Evolutionary conservation across 2,888 invertebrate species (phyloP).

Genomic region (Orchesella flavescens): DNA sequence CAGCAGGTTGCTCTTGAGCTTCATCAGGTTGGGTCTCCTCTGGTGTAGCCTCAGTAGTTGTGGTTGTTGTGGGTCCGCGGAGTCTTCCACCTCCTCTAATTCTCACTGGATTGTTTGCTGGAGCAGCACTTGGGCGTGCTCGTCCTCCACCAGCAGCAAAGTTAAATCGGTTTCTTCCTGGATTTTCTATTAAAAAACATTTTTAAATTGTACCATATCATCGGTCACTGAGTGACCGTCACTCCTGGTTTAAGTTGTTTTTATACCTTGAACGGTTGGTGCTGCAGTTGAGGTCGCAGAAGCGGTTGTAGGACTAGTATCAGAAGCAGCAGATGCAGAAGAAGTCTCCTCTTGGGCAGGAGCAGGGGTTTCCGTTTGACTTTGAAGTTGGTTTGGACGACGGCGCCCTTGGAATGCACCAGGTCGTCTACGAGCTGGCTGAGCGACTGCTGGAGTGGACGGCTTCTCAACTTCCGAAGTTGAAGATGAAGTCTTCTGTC

Average conservation of each 20-base stretch:
- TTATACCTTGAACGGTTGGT: slow-evolving; percentile 41
- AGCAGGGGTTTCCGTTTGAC: slow-evolving; percentile 34
- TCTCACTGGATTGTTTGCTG: slow-evolving; percentile 40
- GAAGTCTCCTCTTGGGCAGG: slow-evolving; percentile 36
- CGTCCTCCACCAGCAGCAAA: slow-evolving; percentile 45
- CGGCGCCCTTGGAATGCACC: slow-evolving; percentile 56
- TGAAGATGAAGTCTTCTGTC: slow-evolving; percentile 23
- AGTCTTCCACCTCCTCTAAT: slow-evolving; percentile 60
- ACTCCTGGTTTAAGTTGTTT: too few relatives aligned
- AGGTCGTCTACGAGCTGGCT: slow-evolving; percentile 36
- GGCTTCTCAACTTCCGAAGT: slow-evolving; percentile 29
- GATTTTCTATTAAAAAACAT: not conserved
- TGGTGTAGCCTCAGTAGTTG: slow-evolving; percentile 42
- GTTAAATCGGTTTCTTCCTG: slow-evolving; percentile 55
- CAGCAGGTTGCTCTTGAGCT: slow-evolving; percentile 41
- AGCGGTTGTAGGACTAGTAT: slow-evolving; percentile 17
- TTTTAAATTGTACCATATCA: not conserved
- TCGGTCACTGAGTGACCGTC: too few relatives aligned
- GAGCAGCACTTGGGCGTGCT: slow-evolving; percentile 37
- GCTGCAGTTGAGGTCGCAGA: slow-evolving; percentile 34
- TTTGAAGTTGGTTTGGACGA: slow-evolving; percentile 42
- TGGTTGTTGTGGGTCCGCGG: slow-evolving; percentile 57
- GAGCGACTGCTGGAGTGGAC: slow-evolving; percentile 2
- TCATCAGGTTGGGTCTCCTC: slow-evolving; percentile 45
- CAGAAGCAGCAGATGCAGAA: slow-evolving; percentile 16